Base-by-base conservation (phyloP, 2,888 invertebrate genomes). In the Epicampocera succincta region DNA sequence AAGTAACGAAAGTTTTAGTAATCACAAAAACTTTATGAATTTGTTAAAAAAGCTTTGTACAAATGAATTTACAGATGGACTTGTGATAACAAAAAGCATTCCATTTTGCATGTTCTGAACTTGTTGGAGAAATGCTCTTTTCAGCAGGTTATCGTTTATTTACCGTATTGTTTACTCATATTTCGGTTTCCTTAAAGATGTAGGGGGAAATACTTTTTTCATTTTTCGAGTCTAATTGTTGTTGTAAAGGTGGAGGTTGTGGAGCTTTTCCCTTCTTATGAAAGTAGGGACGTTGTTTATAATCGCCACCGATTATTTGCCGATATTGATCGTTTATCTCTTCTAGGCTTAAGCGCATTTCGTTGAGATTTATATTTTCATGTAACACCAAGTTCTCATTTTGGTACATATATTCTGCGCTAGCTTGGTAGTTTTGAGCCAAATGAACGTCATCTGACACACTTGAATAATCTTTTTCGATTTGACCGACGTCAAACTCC, bases 241-340 rank as follows among this genome's bases (percentile, higher is more conserved):
- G 48, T 11, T 42, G n/a, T n/a, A n/a, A n/a, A n/a, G 5, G 33
- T 17, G 90, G 85, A 0, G 90, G 90, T 5, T 87, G 86, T 2
- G 91, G 87, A 5, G 91, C 91, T 72, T 87, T 88, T 2, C 91
- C 90, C 78, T 91, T 91, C 19, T 85, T 87, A 79, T 91, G 91
- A 19, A 68, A 76, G 11, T 85, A 86, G 11, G 80, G 85, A 33
- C 85, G 85, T 6, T 85, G 85, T 9, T 77, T n/a, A 0, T 25
- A 61, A 69, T 60, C 8, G 40, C 86, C 85, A 21, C 11, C 85
- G 21, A 89, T 86, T 52, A 86, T 87, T 1, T 84, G 84, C 0
- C 88, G 86, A 78, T 89, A 90, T 77, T 84, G 87, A 19, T 87
- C 86, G 77, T 87, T 85, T 38, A 88, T 89, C 79, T 88, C 85